Conservation (phyloP, 2,888 invertebrate species). For the Elysia crispata region DNA sequence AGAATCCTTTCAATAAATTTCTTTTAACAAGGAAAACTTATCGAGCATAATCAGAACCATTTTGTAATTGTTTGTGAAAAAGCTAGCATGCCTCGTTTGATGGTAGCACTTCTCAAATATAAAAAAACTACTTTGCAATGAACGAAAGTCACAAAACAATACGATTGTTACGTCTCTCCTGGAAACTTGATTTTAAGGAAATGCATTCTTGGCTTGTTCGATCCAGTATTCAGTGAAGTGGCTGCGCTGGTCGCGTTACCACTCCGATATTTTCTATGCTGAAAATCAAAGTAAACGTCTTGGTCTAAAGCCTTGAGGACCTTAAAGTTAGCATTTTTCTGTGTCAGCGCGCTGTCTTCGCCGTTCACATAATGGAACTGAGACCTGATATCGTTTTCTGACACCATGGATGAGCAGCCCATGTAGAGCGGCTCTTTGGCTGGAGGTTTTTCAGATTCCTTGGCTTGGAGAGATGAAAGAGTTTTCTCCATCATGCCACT, state of each 20-base stretch:
- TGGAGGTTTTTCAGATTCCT: neutral
- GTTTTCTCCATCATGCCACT: neutral
- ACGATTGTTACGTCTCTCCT: slow-evolving; percentile 7
- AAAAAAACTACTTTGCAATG: too few relatives aligned
- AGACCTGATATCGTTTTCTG: slow-evolving; percentile 45
- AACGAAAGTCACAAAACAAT: too few relatives aligned
- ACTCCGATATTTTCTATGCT: slow-evolving; percentile 52
- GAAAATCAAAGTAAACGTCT: slow-evolving; percentile 54
- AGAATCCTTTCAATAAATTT: too few relatives aligned
- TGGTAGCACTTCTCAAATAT: too few relatives aligned
- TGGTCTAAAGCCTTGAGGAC: slow-evolving; percentile 53
- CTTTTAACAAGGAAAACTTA: too few relatives aligned
- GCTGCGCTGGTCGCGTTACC: slow-evolving; percentile 13
- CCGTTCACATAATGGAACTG: slow-evolving; percentile 50
- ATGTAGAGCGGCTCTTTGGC: slow-evolving; percentile 44
- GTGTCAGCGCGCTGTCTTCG: neutral
- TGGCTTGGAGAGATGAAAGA: neutral
- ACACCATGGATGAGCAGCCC: slow-evolving; percentile 49
- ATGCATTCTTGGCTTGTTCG: slow-evolving; percentile 51
- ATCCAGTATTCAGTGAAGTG: slow-evolving; percentile 19
- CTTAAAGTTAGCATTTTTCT: slow-evolving; percentile 43
- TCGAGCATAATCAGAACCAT: too few relatives aligned
- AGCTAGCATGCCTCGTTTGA: too few relatives aligned
- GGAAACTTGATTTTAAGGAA: slow-evolving; percentile 51
- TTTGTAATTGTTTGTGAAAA: too few relatives aligned